Conservation (phyloP, 2,113 vertebrate species). For the Pterocles orientalis region DNA sequence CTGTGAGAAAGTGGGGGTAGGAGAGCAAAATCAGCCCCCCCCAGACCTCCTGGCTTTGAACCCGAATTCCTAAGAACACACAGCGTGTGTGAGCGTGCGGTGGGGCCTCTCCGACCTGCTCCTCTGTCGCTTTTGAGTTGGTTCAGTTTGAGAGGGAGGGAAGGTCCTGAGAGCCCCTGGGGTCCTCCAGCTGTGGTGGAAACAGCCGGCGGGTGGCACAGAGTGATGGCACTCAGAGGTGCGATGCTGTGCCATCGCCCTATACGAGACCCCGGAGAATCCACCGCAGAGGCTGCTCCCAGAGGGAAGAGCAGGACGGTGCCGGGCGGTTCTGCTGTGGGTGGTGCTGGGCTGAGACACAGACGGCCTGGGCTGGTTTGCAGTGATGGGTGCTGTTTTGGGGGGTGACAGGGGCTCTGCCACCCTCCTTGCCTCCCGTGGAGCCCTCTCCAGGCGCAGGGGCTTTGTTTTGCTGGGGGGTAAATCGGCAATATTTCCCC, state of each 20-base stretch:
- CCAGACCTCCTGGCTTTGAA: neutral
- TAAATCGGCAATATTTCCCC: neutral
- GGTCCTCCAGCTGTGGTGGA: neutral
- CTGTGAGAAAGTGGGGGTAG: neutral
- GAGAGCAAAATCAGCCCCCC: neutral
- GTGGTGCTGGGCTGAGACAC: neutral
- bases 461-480: neutral
- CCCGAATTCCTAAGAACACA: neutral
- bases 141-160: neutral
- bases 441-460: neutral
- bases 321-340: neutral
- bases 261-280: neutral
- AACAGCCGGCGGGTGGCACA: neutral
- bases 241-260: neutral
- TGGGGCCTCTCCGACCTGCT: neutral
- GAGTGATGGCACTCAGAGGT: neutral
- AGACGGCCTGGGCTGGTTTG: neutral
- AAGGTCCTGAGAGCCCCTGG: neutral
- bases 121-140: neutral
- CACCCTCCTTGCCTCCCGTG: neutral
- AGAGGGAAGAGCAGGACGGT: neutral
- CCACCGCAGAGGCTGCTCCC: neutral
- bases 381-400: neutral
- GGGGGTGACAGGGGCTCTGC: too few relatives aligned
- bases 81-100: accelerated